Evolutionary conservation across 2,888 invertebrate genomes (phyloP), one percentile per base, ranked within the genome.

Genomic region (Eurytoma californica): DNA sequence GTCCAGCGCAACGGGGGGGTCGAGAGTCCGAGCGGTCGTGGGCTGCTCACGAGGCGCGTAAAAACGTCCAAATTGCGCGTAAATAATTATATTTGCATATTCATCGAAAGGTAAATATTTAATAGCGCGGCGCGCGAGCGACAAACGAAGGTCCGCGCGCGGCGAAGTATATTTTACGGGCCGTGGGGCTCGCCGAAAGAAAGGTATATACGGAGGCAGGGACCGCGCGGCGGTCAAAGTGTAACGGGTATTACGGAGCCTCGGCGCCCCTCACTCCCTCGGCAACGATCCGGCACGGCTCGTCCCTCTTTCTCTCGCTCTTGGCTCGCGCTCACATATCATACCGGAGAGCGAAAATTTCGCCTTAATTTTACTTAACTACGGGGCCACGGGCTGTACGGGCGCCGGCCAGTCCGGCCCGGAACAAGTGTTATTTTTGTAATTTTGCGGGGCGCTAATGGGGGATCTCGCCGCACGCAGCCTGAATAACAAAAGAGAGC

Each of bases 61-160:
- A 90, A 90, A 89, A 89, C 88, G 87, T 86, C 87, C 86, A 89
- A 90, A 90, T 89, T 89, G 89, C 88, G 88, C 89, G 88, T 90
- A 89, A 90, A 90, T 90, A 90, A 89, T 90, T 89, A 90, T 90
- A 89, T 90, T 90, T 90, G 89, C 90, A 90, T 90, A 90, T 90
- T 90, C 89, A 90, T 90, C 87, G 87, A 87, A 88, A 90, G 86
- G 89, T 90, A 90, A 90, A 90, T 90, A 90, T 90, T 90, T 90
- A 90, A 90, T 86, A 84, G 85, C 82, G 82, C 77, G 80, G 83
- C 80, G 83, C 80, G 84, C 82, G 72, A 72, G 80, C 49, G 80
- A 72, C 61, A 74, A 78, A 72, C 77, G 78, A 79, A 79, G 80
- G 80, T 72, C 74, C 76, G 72, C 75, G 60, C 76, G 72, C 75